Evolutionary conservation across 1,140 invertebrate species (phyloP).

Genomic region (Panagrolaimus sp.): DNA sequence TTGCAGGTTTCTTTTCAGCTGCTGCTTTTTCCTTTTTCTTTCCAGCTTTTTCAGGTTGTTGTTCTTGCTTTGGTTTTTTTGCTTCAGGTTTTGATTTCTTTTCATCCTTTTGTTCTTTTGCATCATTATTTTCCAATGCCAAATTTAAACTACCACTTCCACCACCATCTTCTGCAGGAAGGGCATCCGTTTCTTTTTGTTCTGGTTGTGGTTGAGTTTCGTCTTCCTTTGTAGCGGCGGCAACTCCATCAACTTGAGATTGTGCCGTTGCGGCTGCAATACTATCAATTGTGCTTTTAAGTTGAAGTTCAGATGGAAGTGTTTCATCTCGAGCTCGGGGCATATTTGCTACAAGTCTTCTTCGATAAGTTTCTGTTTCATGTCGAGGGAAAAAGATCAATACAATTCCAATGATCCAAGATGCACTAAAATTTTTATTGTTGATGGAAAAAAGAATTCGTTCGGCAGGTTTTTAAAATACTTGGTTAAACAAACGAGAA

Average conservation of each 20-base stretch:
- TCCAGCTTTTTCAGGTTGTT: background rate
- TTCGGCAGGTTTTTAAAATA: too few relatives aligned
- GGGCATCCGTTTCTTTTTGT: background rate
- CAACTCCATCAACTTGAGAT: background rate
- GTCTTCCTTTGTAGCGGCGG: too few relatives aligned
- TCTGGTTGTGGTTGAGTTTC: too few relatives aligned
- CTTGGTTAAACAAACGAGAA: background rate
- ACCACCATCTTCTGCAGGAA: background rate
- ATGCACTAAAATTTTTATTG: background rate
- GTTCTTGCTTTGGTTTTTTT: too few relatives aligned
- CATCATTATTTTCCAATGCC: background rate
- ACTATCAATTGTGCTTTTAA: constrained; percentile 4
- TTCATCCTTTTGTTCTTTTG: background rate
- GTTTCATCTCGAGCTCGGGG: constrained; percentile 1
- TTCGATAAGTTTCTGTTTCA: background rate
- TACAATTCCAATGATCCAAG: background rate
- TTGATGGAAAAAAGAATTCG: too few relatives aligned
- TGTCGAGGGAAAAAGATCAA: background rate
- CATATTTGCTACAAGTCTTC: background rate
- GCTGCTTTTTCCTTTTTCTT: background rate
- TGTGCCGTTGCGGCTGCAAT: background rate
- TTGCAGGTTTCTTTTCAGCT: background rate
- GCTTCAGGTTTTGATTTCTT: background rate
- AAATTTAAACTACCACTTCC: background rate
- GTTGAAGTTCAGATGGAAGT: background rate